phyloP scores from a whole-genome alignment of 2,888 invertebrate genomes.

The Drosophila nr. fundita region DNA sequence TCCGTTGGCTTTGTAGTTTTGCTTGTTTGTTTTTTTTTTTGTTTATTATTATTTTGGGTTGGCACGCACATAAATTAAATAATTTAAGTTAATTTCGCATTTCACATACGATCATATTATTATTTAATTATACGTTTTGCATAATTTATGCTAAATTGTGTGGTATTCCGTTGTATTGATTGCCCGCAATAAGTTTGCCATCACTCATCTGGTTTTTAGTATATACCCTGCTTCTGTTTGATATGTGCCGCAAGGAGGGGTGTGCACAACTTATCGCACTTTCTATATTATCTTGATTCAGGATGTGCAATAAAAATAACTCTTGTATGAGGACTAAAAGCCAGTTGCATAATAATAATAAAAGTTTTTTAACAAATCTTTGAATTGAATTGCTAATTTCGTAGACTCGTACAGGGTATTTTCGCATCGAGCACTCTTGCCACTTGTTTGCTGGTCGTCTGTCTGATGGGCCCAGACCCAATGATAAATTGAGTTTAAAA shows the following conservation, averaged over 20 bases:
- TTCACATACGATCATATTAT: constrained; percentile 65
- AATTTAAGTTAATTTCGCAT: constrained; percentile 72
- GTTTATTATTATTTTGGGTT: not conserved
- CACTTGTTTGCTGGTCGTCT: not conserved
- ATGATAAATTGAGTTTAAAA: constrained; percentile 75
- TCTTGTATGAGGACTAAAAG: fast-evolving
- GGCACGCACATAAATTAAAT: constrained; percentile 67
- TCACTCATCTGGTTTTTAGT: constrained; percentile 40
- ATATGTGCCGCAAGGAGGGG: fast-evolving
- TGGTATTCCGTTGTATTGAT: constrained; percentile 43
- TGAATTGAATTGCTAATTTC: not conserved
- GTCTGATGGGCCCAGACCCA: constrained; percentile 42
- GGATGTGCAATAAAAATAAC: not conserved
- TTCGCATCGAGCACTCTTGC: not conserved
- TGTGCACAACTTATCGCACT: not conserved
- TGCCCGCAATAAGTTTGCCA: constrained; percentile 35
- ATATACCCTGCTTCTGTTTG: constrained; percentile 4
- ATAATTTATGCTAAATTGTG: constrained; percentile 71
- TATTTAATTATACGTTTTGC: constrained; percentile 69
- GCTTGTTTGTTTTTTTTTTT: not conserved
- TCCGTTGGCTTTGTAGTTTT: constrained; percentile 37
- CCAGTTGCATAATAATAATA: not conserved
- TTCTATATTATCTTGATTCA: not conserved
- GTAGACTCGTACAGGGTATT: not conserved
- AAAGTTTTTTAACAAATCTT: not conserved